Conservation (phyloP, 92 coral and sea anemone species). For the Actinernus sp. region DNA sequence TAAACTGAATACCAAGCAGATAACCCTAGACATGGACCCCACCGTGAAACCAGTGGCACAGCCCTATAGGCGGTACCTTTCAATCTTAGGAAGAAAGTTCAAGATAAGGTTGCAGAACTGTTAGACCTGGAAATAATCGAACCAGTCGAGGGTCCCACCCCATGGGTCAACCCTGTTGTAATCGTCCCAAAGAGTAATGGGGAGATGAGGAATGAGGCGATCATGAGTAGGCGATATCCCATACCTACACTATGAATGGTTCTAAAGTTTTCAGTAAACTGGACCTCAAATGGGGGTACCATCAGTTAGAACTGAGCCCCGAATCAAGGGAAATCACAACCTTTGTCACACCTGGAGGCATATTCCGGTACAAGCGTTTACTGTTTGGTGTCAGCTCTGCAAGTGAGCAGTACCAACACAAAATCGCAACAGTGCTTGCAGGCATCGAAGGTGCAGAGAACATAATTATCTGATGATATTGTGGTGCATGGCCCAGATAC, state of each 20-base stretch:
- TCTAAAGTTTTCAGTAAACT: conserved; percentile 44
- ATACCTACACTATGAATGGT: conserved; percentile 56
- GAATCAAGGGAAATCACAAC: conserved; percentile 36
- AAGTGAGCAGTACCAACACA: conserved; percentile 63
- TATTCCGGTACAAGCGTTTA: conserved; percentile 34
- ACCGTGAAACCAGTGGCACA: conserved; percentile 51
- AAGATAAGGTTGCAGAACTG: conserved; percentile 35
- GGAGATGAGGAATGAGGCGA: conserved; percentile 42
- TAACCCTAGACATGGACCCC: conserved; percentile 46
- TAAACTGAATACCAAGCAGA: conserved; percentile 38
- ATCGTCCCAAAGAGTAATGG: conserved; percentile 38
- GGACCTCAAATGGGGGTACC: conserved; percentile 62
- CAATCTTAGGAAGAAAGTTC: conserved; percentile 26
- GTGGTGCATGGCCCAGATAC: conserved; percentile 52
- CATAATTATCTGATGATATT: conserved; percentile 76
- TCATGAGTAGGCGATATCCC: conserved; percentile 9
- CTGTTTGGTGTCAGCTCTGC: conserved; percentile 57
- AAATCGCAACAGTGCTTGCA: conserved; percentile 44
- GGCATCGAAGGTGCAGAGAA: conserved; percentile 51
- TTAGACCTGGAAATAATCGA: conserved; percentile 26
- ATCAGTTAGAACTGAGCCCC: too few species aligned
- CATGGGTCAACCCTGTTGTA: conserved; percentile 60
- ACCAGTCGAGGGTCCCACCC: conserved; percentile 35
- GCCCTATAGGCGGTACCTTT: conserved; percentile 24
- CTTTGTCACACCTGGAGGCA: conserved; percentile 21